Conservation (phyloP, 2,113 vertebrate species). For the Malurus melanocephalus region DNA sequence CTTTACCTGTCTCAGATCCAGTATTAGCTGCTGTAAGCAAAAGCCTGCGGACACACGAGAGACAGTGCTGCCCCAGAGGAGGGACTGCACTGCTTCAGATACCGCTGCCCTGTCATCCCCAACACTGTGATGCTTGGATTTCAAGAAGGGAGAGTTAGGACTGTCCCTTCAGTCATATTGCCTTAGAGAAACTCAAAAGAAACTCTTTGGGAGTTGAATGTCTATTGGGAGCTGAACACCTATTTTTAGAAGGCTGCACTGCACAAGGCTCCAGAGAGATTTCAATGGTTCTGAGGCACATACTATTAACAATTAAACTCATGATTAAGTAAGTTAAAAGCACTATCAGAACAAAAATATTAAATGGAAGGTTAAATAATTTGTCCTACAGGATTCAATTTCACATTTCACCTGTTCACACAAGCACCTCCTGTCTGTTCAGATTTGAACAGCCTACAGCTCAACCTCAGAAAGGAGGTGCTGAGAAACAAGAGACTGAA, state of each 20-base stretch:
- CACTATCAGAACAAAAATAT: conserved; percentile 60
- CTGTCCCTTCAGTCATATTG: conserved; percentile 54
- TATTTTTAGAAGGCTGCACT: conserved; percentile 37
- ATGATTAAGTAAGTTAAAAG: conserved; percentile 53
- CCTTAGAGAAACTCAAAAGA: conserved; percentile 29
- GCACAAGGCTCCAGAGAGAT: conserved; percentile 47
- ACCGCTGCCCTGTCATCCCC: neutral
- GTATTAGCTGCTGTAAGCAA: neutral
- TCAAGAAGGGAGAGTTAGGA: conserved; percentile 15
- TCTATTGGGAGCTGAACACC: conserved; percentile 1
- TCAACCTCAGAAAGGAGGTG: conserved; percentile 53
- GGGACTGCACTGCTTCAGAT: neutral
- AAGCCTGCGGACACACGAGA: neutral
- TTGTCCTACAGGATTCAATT: conserved; percentile 37
- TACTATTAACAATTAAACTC: conserved; percentile 51
- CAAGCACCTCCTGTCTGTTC: conserved; percentile 38
- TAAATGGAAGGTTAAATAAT: conserved; percentile 56
- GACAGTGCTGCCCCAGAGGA: neutral
- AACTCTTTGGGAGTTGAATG: conserved; percentile 27
- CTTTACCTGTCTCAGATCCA: neutral
- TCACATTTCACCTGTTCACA: conserved; percentile 59
- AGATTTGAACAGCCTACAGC: neutral
- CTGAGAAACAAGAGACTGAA: conserved; percentile 64
- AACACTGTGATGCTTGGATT: conserved; percentile 4
- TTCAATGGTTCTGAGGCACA: conserved; percentile 56